Evolutionary conservation across 2,113 vertebrate genomes (phyloP).

Genomic region (Polypterus bichir): DNA sequence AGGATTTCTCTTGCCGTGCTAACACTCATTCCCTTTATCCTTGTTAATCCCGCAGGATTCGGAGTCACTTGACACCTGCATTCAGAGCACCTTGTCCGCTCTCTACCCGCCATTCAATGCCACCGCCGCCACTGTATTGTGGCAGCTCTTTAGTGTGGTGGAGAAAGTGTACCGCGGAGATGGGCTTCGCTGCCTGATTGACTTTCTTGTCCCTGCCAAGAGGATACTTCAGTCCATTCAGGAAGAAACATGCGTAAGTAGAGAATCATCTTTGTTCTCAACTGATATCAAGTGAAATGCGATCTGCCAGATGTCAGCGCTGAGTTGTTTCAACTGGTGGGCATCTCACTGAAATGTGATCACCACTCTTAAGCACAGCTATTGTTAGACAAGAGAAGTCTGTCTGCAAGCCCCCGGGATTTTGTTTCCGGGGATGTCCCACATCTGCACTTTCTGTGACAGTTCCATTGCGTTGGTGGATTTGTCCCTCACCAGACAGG

Average conservation of each 20-base stretch:
- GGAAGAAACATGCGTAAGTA: slow-evolving; percentile 60
- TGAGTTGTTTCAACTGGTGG: slow-evolving; percentile 18
- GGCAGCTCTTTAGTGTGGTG: slow-evolving; percentile 67
- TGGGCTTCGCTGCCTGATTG: slow-evolving; percentile 61
- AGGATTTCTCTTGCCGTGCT: no score
- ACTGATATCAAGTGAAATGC: slow-evolving; percentile 24
- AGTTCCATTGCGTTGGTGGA: no score
- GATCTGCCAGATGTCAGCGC: slow-evolving; percentile 22
- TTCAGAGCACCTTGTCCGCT: slow-evolving; percentile 56
- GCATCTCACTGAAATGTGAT: background rate
- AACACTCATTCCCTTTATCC: background rate
- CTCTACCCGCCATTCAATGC: slow-evolving; percentile 61
- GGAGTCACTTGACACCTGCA: slow-evolving; percentile 59
- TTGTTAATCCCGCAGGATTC: slow-evolving; percentile 46
- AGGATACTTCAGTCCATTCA: slow-evolving; percentile 57
- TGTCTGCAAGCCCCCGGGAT: background rate
- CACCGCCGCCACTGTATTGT: slow-evolving; percentile 61
- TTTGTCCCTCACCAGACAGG: no score
- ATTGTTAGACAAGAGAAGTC: background rate
- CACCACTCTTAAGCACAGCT: background rate
- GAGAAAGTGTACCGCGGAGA: slow-evolving; percentile 62
- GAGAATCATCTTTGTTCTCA: slow-evolving; percentile 27
- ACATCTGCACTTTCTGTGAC: no score
- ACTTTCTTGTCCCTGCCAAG: slow-evolving; percentile 65
- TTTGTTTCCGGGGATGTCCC: no score